Evolutionary conservation across 2,888 invertebrate genomes (phyloP).

Genomic region (Labia minor): DNA sequence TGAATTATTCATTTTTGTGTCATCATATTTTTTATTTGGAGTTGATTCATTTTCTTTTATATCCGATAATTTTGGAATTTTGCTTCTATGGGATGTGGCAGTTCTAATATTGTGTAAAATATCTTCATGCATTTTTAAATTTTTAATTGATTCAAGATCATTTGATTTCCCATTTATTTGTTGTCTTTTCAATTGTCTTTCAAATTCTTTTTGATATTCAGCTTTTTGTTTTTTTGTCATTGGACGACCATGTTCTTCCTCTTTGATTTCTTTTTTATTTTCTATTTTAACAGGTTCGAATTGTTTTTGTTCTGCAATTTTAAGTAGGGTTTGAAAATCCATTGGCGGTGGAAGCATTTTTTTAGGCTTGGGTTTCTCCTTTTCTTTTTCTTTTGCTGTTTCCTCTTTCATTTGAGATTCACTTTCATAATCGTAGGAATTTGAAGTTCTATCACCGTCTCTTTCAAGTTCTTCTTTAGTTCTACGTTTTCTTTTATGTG

Average conservation of each 20-base stretch:
- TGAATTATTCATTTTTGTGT: background rate
- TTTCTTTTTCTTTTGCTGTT: conserved; percentile 34
- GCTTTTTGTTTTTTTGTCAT: conserved; percentile 72
- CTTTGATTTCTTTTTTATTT: conserved; percentile 41
- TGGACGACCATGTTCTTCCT: conserved; percentile 52
- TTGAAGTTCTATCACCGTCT: conserved; percentile 19
- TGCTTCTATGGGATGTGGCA: background rate
- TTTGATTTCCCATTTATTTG: conserved; percentile 13
- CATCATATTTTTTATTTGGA: background rate
- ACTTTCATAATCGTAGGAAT: conserved; percentile 29
- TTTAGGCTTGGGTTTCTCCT: conserved; percentile 43
- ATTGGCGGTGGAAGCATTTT: conserved; percentile 56
- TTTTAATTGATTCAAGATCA: background rate
- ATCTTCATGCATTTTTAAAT: background rate
- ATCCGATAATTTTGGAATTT: conserved; percentile 17
- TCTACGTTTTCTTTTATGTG: conserved; percentile 52
- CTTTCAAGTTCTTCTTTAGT: conserved; percentile 32
- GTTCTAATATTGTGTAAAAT: background rate
- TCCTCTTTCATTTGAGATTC: conserved; percentile 36
- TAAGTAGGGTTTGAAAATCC: conserved; percentile 66
- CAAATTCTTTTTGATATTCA: conserved; percentile 62
- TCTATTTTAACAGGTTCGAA: conserved; percentile 60
- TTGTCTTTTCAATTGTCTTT: conserved; percentile 37
- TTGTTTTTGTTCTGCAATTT: conserved; percentile 74
- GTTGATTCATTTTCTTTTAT: background rate